These are phyloP conservation scores for Micropoecilia bifurca DNA, from an alignment of 2,797 vertebrate species.

Conservation along the genomic window DNA sequence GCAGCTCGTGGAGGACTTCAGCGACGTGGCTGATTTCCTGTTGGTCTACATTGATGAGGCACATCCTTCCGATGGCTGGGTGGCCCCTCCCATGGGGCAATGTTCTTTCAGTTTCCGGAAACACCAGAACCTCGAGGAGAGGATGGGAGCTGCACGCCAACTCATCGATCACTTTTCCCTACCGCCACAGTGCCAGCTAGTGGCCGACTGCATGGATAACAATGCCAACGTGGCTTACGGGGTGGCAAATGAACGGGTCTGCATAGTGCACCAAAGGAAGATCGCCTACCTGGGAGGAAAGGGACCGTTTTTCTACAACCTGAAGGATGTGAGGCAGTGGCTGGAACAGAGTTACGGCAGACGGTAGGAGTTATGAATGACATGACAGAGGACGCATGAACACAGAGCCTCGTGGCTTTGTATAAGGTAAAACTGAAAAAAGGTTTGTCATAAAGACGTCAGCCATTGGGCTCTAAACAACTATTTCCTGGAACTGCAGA, in stretches of 20 bases:
- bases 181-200: constrained; percentile 92
- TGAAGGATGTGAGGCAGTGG: constrained; percentile 91
- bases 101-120: constrained; percentile 89
- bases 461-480: constrained; percentile 17
- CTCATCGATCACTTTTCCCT: constrained; percentile 90
- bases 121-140: constrained; percentile 92
- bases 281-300: constrained; percentile 95
- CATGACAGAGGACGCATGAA: constrained; percentile 75
- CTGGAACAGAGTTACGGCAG: constrained; percentile 90
- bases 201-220: constrained; percentile 98
- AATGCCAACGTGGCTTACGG: constrained; percentile 95
- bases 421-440: constrained; percentile 51
- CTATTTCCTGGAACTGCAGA: constrained; percentile 39
- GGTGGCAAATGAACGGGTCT: constrained; percentile 94
- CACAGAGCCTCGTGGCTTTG: constrained; percentile 44
- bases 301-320: constrained; percentile 94
- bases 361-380: constrained; percentile 77
- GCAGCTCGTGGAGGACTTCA: constrained; percentile 95
- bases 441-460: constrained; percentile 73
- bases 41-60: constrained; percentile 98
- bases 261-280: constrained; percentile 93
- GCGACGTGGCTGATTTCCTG: constrained; percentile 94
- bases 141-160: constrained; percentile 88
- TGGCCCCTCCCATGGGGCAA: constrained; percentile 86
- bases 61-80: constrained; percentile 97